phyloP scores from a whole-genome alignment of 2,113 vertebrate genomes.

The Aegypius monachus region DNA sequence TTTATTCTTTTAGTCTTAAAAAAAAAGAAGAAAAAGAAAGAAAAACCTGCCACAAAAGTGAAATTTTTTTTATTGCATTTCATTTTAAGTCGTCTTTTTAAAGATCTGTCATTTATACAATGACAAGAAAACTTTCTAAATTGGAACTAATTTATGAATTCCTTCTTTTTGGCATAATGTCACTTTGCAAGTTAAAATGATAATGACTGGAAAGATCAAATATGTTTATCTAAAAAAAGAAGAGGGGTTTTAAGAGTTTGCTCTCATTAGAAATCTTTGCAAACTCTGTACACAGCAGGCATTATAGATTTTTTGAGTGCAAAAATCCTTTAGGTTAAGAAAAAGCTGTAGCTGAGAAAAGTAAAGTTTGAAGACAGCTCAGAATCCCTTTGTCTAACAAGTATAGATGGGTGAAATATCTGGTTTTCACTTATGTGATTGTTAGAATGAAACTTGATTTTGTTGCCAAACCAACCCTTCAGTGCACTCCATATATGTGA shows the following conservation, averaged over 20 bases:
- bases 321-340: neutral
- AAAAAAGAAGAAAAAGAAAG: slow-evolving; percentile 5
- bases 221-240: slow-evolving; percentile 52
- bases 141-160: slow-evolving; percentile 79
- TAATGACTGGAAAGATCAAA: slow-evolving; percentile 67
- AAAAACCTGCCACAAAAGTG: slow-evolving; percentile 70
- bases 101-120: slow-evolving; percentile 82
- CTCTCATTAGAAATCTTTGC: slow-evolving; percentile 41
- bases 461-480: neutral
- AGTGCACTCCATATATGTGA: neutral
- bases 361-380: neutral
- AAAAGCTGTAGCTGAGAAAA: neutral
- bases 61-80: slow-evolving; percentile 75
- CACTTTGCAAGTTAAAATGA: slow-evolving; percentile 75
- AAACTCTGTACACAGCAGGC: slow-evolving; percentile 38
- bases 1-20: slow-evolving; percentile 48
- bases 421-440: neutral
- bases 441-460: neutral
- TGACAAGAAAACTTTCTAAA: slow-evolving; percentile 79
- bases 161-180: slow-evolving; percentile 76
- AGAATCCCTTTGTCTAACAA: neutral
- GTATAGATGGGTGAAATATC: neutral
- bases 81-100: slow-evolving; percentile 77
- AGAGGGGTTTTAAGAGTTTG: slow-evolving; percentile 52
- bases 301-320: neutral